A percentile compares a stretch with the other conserved stretches of the same genome.
Evolutionary conservation across 1,140 invertebrate species (phyloP).

Genomic region (Neomicropteryx cornuta): DNA sequence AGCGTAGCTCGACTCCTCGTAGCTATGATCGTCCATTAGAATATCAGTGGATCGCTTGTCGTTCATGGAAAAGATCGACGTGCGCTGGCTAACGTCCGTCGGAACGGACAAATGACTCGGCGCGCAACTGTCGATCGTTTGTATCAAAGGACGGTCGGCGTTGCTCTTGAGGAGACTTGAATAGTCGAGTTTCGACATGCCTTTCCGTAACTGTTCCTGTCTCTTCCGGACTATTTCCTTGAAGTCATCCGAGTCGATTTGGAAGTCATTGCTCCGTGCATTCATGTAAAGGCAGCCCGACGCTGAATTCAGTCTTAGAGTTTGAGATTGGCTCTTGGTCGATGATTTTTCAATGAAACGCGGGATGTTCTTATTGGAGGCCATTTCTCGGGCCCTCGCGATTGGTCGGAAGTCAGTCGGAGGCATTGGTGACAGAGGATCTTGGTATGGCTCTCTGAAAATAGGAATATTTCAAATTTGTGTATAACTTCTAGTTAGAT

Average conservation of each 20-base stretch:
- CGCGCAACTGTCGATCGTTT: no score
- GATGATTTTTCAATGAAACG: slow-evolving; percentile 35
- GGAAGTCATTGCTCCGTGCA: slow-evolving; percentile 34
- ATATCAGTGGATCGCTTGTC: slow-evolving; percentile 34
- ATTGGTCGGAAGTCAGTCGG: slow-evolving; percentile 30
- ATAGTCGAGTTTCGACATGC: slow-evolving; percentile 27
- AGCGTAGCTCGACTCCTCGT: slow-evolving; percentile 34
- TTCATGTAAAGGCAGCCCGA: slow-evolving; percentile 40
- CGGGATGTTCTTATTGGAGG: slow-evolving; percentile 19
- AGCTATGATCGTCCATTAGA: slow-evolving; percentile 35
- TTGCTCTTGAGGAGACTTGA: slow-evolving; percentile 17
- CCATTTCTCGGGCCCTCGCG: slow-evolving; percentile 2
- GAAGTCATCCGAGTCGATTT: slow-evolving; percentile 35
- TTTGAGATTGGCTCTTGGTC: slow-evolving; percentile 28
- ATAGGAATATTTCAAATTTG: neutral
- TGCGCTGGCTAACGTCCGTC: slow-evolving; percentile 20
- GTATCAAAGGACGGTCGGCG: no score
- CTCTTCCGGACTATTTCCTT: slow-evolving; percentile 33
- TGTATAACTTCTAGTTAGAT: no score
- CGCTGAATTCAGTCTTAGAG: slow-evolving; percentile 33
- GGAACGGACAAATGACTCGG: slow-evolving; percentile 20
- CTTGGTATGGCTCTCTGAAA: slow-evolving; percentile 31
- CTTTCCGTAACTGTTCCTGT: slow-evolving; percentile 28
- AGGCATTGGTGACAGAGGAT: slow-evolving; percentile 33
- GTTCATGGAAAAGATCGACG: slow-evolving; percentile 20